Evolutionary conservation across 2,888 invertebrate genomes (phyloP).

Genomic region (Nasonia oneida): DNA sequence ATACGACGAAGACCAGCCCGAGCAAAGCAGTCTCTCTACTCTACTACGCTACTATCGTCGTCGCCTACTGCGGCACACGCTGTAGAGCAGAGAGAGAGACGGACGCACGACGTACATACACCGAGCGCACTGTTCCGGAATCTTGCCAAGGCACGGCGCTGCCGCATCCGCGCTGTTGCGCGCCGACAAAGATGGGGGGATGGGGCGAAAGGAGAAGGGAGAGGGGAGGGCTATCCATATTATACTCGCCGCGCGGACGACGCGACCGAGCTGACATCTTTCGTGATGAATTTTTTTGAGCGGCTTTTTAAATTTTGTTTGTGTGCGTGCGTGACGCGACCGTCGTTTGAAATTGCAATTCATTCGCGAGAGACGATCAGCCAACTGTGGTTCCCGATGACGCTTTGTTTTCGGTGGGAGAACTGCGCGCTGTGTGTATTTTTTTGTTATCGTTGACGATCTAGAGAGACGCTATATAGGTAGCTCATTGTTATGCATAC

Average conservation of each 20-base stretch:
- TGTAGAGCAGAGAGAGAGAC: not conserved
- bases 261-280: constrained; percentile 12
- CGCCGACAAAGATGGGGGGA: not conserved
- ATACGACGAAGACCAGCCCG: too few relatives aligned
- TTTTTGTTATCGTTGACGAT: not conserved
- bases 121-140: constrained; percentile 10
- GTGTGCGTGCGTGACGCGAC: not conserved
- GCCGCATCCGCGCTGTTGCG: constrained; percentile 19
- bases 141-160: constrained; percentile 22
- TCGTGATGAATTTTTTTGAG: constrained; percentile 9
- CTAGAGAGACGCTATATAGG: too few relatives aligned
- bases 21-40: not conserved
- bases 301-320: constrained; percentile 11
- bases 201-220: not conserved
- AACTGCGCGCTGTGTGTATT: not conserved
- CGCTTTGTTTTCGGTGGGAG: not conserved
- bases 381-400: not conserved
- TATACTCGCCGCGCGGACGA: not conserved
- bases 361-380: not conserved
- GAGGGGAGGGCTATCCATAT: not conserved
- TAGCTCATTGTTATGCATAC: too few relatives aligned
- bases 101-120: not conserved
- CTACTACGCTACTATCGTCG: not conserved
- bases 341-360: not conserved
- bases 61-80: not conserved